Evolutionary conservation across 2,888 invertebrate genomes (phyloP).

Genomic region (Rosalia funebris): DNA sequence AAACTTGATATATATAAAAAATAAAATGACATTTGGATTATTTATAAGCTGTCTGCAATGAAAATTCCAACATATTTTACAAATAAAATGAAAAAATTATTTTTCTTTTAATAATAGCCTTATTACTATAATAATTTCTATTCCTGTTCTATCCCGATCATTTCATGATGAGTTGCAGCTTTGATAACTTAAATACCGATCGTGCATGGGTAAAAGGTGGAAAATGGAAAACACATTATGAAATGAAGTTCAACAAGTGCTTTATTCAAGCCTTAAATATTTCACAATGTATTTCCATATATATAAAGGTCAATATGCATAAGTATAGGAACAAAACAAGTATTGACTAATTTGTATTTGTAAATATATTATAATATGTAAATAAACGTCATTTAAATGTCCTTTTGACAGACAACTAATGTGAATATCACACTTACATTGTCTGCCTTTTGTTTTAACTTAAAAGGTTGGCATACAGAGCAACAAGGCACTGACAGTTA

Average conservation of each 20-base stretch:
- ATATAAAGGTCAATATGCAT: conserved; percentile 54
- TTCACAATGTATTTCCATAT: conserved; percentile 75
- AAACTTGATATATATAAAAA: not conserved
- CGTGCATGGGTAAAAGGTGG: conserved; percentile 28
- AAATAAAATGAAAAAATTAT: too few species aligned
- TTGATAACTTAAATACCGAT: conserved; percentile 5
- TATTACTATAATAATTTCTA: not conserved
- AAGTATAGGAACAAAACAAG: conserved; percentile 60
- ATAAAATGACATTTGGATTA: not conserved
- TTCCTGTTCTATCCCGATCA: not conserved
- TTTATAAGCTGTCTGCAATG: not conserved
- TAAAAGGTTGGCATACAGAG: conserved; percentile 21
- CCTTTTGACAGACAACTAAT: conserved; percentile 33
- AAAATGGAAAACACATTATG: conserved; percentile 75
- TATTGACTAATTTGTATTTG: conserved; percentile 54
- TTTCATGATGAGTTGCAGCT: not conserved
- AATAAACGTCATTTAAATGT: conserved; percentile 40
- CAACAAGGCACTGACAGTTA: conserved; percentile 25
- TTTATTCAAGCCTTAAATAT: conserved; percentile 71
- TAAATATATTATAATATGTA: conserved; percentile 45
- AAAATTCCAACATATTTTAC: not conserved
- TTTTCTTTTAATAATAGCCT: not conserved
- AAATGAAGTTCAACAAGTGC: conserved; percentile 73
- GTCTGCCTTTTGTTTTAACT: conserved; percentile 15
- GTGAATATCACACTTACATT: conserved; percentile 54